Conservation (phyloP, 2,113 vertebrate genomes). For the Penelope pileata region DNA sequence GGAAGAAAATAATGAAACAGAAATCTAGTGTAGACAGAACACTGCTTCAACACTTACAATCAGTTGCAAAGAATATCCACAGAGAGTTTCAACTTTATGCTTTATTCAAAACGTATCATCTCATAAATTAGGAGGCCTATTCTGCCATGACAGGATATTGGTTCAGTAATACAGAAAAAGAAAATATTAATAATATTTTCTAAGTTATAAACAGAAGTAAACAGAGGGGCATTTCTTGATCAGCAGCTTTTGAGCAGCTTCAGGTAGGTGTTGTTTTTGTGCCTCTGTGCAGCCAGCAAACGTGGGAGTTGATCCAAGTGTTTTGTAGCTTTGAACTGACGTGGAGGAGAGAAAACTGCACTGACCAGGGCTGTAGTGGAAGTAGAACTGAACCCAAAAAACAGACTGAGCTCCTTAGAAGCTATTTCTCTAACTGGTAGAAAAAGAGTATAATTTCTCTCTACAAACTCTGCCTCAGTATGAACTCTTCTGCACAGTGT, state of each 20-base stretch:
- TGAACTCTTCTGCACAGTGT: neutral
- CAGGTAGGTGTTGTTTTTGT: neutral
- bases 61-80: neutral
- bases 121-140: neutral
- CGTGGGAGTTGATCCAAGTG: rapidly evolving
- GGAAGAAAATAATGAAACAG: neutral
- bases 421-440: neutral
- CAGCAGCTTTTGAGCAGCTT: neutral
- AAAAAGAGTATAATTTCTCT: neutral
- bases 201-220: neutral
- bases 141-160: neutral
- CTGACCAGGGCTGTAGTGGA: neutral
- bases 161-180: neutral
- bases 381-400: neutral
- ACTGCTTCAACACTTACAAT: neutral
- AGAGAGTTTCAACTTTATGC: neutral
- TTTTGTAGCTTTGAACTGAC: neutral
- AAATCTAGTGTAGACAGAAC: neutral
- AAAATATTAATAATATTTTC: neutral
- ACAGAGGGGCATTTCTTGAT: neutral
- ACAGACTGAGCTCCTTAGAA: neutral
- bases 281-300: neutral
- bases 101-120: neutral
- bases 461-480: neutral
- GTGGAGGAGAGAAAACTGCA: neutral